Evolutionary conservation across 64 coral and sea anemone species (phyloP), one percentile per base, ranked within the genome.

Genomic region (Pocillopora damicornis): DNA sequence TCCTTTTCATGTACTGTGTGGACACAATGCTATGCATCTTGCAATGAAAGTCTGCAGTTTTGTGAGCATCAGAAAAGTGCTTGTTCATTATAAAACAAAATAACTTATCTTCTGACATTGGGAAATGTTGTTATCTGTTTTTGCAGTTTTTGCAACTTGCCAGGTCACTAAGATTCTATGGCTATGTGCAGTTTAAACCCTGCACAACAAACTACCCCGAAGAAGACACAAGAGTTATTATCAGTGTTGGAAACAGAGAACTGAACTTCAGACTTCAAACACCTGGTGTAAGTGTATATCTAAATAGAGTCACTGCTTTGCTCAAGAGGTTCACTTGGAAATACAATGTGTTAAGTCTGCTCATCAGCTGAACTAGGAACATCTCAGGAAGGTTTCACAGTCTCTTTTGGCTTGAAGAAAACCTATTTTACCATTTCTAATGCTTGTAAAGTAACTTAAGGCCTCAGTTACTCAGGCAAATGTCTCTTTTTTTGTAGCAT

Each of bases 111-210:
- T 51, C 7, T 51, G 42, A 11, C 22, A 7, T 67, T 3, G 8
- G 16, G 22, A 20, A 67, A 60, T 63, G 2, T 61, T 23, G 3
- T 81, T 56, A 26, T 61, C 15, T 75, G 14, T 76, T 72, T 77
- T 64, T 69, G 2, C 59, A 99, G 97, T 99, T 93, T 58, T 88
- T 99, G 18, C 92, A 89, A 66, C 72, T 99, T 11, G 97, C 93
- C 2, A 88, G 91, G 67, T 86, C 76, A 60, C 85, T 95, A 83
- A 99, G 88, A 45, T 99, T 92, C 30, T 99, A 99, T 76, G 93
- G 93, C 37, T 93, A 92, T 17, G 69, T 99, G n/a, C 97, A 99
- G 78, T 95, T 99, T 75, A 95, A 99, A 72, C 93, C 97, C 15
- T 95, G 97, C 37, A 22, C 84, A 22, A 93, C 91, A 22, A 76